Evolutionary conservation across 2,113 vertebrate species (phyloP).

Genomic region (Taurulus bubalis): DNA sequence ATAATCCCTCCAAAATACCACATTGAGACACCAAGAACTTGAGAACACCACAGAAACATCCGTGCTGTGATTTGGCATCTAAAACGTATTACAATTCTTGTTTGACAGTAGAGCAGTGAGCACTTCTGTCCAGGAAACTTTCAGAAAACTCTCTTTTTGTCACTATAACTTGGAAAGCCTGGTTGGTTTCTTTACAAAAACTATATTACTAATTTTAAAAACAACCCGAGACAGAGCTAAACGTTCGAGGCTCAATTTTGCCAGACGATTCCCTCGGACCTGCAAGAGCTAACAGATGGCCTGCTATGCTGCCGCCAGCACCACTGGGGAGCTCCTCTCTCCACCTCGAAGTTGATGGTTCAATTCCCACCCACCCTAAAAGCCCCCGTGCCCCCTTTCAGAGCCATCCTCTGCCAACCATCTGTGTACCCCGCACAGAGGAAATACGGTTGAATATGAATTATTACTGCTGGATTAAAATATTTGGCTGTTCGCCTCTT

Average conservation of each 20-base stretch:
- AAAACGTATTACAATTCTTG: too few relatives aligned
- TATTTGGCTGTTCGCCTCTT: slow-evolving; percentile 30
- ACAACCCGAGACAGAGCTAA: neutral
- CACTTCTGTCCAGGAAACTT: too few relatives aligned
- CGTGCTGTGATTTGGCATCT: too few relatives aligned
- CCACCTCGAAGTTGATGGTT: slow-evolving; percentile 61
- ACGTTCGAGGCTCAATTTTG: neutral
- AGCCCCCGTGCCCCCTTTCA: slow-evolving; percentile 8
- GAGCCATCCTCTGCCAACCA: slow-evolving; percentile 37
- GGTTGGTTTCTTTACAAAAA: neutral
- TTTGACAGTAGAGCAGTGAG: too few relatives aligned
- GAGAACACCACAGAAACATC: too few relatives aligned
- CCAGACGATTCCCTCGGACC: neutral
- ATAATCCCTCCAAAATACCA: too few relatives aligned
- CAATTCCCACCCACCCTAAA: slow-evolving; percentile 39
- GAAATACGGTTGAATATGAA: slow-evolving; percentile 34
- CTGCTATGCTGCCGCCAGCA: neutral
- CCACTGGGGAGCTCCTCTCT: slow-evolving; percentile 26
- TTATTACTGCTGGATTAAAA: slow-evolving; percentile 43
- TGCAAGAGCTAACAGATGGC: slow-evolving; percentile 43
- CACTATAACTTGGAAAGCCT: too few relatives aligned
- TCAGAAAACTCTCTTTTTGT: neutral
- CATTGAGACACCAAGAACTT: too few relatives aligned
- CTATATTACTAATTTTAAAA: neutral
- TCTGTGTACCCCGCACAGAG: slow-evolving; percentile 22